Base-by-base conservation (phyloP, 2,888 invertebrate genomes). In the Scaptomyza reducta region DNA sequence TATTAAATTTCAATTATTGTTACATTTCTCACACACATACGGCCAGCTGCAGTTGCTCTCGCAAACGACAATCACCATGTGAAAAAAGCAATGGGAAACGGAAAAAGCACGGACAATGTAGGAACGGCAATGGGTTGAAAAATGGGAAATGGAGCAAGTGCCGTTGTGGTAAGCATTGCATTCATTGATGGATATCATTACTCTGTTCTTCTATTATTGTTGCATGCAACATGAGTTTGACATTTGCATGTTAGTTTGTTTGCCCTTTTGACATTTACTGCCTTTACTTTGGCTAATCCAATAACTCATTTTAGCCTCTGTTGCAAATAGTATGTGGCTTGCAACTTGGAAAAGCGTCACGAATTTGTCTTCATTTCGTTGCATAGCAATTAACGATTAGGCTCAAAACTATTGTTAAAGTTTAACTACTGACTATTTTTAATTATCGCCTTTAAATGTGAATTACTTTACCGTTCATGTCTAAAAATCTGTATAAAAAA, bases 1-100 rank as follows among this genome's bases (percentile, higher is more conserved):
- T 87, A 85, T 85, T 85, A 87, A 87, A 85, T 87, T 85, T 85
- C 85, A 85, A 85, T 85, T 87, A 85, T 85, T 85, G 80, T 84
- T 85, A 84, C 81, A 87, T 87, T 79, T 87, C 77, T 84, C 83
- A 84, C 79, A 83, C 78, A 86, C 68, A 40, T 49, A 33, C 60
- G 35, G 51, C n/a, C 40, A 11, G 49, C 45, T 33, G 47, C 55
- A 51, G 74, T 55, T 18, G 50, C 46, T 25, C 70, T 46, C 59
- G 47, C 64, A 64, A 64, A 61, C 61, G 61, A 77, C 68, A 68
- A 45, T 42, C 49, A 38, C 6, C 13, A 56, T 65, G 53, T 47
- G 55, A 64, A 77, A 57, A 57, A 60, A 55, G 67, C 61, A 51
- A 79, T 65, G 75, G 69, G 73, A 77, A 77, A 60, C 64, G 73